Percentiles rank a stretch among this genome's conserved stretches.
Evolutionary conservation across 1,140 invertebrate species (phyloP).

Genomic region (Pygmarrhopalites habei): DNA sequence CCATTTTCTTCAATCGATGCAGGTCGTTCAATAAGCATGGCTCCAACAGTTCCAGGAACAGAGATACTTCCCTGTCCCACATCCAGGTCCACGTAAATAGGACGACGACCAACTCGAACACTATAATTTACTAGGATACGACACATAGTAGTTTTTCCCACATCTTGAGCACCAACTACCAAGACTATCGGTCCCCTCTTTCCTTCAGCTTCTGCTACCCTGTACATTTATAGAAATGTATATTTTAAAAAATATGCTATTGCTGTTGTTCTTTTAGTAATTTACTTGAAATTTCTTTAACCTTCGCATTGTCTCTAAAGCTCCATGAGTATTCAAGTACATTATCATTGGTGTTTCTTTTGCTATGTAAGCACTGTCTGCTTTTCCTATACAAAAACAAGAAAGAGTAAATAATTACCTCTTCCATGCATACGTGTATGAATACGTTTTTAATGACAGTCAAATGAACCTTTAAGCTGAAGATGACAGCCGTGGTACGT

Average conservation of each 20-base stretch:
- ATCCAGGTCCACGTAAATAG: slow-evolving; percentile 93
- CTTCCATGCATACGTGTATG: not conserved
- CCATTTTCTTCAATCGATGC: slow-evolving; percentile 80
- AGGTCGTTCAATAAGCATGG: slow-evolving; percentile 80
- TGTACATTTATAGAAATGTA: slow-evolving; percentile 1
- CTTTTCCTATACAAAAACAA: slow-evolving; percentile 73
- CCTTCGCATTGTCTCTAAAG: slow-evolving; percentile 58
- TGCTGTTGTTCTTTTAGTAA: not conserved
- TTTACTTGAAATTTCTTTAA: slow-evolving; percentile 10
- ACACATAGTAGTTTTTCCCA: slow-evolving; percentile 91
- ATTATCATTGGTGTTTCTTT: slow-evolving; percentile 92
- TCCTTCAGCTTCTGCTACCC: slow-evolving; percentile 33
- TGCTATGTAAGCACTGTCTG: slow-evolving; percentile 86
- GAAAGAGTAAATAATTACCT: not conserved
- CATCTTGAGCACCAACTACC: slow-evolving; percentile 89
- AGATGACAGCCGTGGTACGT: slow-evolving; percentile 91
- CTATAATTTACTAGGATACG: slow-evolving; percentile 89
- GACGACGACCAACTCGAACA: slow-evolving; percentile 71
- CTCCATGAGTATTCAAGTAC: slow-evolving; percentile 91
- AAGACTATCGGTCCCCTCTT: slow-evolving; percentile 71
- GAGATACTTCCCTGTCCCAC: slow-evolving; percentile 91
- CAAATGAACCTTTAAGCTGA: slow-evolving; percentile 57
- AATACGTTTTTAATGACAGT: slow-evolving; percentile 62
- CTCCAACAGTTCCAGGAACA: slow-evolving; percentile 84
- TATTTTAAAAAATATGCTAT: not conserved